Evolutionary conservation across 2,113 vertebrate genomes (phyloP).

Genomic region (Chinchilla lanigera): DNA sequence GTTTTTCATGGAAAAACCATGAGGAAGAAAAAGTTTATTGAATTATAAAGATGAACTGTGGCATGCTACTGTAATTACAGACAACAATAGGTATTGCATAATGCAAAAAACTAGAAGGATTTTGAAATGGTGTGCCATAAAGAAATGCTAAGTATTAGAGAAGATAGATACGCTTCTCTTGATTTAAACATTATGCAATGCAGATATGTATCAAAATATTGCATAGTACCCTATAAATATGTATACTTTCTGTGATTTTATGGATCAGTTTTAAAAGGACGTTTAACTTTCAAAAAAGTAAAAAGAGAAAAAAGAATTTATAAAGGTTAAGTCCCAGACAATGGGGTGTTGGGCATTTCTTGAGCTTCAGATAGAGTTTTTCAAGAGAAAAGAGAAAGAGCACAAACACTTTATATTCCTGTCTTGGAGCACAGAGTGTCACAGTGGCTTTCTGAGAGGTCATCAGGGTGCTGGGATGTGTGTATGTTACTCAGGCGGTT

Average conservation of each 20-base stretch:
- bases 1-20: conserved; percentile 37
- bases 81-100: no score
- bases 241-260: neutral
- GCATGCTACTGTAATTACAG: neutral
- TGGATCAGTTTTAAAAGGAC: neutral
- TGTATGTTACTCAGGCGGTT: neutral
- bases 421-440: neutral
- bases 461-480: neutral
- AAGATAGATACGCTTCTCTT: neutral
- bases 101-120: neutral
- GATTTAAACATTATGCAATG: neutral
- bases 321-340: neutral
- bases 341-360: neutral
- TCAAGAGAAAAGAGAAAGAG: neutral
- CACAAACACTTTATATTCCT: neutral
- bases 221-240: neutral
- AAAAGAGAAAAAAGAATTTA: neutral
- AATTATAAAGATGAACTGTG: neutral
- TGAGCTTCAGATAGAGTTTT: neutral
- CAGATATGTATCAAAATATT: no score
- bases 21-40: neutral
- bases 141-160: conserved; percentile 13
- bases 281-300: neutral
- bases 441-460: neutral
- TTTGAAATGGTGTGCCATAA: neutral